phyloP scores from a whole-genome alignment of 2,888 invertebrate species.

The Amblyteles armatorius region DNA sequence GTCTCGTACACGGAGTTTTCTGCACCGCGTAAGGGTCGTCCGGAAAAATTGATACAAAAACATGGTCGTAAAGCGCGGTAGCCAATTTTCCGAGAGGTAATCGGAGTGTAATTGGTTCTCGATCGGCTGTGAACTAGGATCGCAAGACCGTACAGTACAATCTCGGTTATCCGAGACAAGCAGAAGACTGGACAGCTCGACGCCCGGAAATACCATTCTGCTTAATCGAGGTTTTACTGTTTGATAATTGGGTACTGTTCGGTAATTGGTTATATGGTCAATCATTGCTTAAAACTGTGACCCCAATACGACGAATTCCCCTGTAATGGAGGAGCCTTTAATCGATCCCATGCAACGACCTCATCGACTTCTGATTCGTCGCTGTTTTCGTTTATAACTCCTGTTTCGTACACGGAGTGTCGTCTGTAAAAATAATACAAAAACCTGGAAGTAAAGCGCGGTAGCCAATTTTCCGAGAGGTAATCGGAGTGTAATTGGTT shows the following conservation, averaged over 20 bases:
- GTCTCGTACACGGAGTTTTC: neutral
- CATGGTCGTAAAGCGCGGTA: neutral
- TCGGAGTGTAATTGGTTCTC: neutral
- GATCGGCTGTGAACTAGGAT: neutral
- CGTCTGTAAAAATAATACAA: neutral
- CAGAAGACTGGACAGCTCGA: too few relatives aligned
- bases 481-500: neutral
- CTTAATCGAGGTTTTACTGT: too few relatives aligned
- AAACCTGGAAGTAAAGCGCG: neutral
- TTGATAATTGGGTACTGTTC: too few relatives aligned
- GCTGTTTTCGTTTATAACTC: slow-evolving; percentile 7
- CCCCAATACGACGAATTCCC: too few relatives aligned
- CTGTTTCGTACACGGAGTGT: neutral
- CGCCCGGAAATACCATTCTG: too few relatives aligned
- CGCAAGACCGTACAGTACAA: neutral
- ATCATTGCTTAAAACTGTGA: too few relatives aligned
- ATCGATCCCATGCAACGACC: slow-evolving; percentile 6
- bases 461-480: neutral
- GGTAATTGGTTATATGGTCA: too few relatives aligned
- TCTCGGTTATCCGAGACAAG: neutral
- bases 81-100: neutral
- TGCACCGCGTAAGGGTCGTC: neutral
- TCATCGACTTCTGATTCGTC: neutral
- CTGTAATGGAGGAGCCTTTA: slow-evolving; percentile 8
- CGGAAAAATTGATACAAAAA: slow-evolving; percentile 12